Base-by-base conservation (phyloP, 2,888 invertebrate genomes). In the Pseudococcus longispinus region DNA sequence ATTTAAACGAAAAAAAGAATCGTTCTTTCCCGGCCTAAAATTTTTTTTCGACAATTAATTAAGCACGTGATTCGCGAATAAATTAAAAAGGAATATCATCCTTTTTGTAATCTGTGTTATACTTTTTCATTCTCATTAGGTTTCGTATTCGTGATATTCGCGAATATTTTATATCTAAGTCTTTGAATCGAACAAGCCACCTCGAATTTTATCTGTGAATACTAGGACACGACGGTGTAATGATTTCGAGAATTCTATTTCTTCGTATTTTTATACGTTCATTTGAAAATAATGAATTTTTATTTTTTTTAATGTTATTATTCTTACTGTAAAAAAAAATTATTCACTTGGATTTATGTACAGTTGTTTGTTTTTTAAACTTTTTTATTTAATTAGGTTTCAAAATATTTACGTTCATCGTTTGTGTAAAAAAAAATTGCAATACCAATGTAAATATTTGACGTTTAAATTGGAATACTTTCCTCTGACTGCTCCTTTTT, bases 401-500 rank as follows among this genome's bases (percentile, higher is more conserved):
- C 29, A 70, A 29, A 29, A 32, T 70, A 18, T 4, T 13, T 20
- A 60, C 60, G 60, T 60, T 29, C 70, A 29, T 18, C 15, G 70
- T 60, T 3, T 18, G 55, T 23, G 23, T 70, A 70, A 8, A 37
- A 37, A 8, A 37, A 37, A 70, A 70, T 32, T 70, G 26, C 29
- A 70, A 70, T 70, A 70, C 70, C 70, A 29, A 70, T 70, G 70
- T 70, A 70, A 70, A 70, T 60, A 60, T 1, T 29, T 70, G 9
- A 65, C 13, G 70, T 70, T 70, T 70, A 18, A 70, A 29, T 70
- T 70, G 42, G 77, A 80, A 80, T 80, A 80, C 20, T 80, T 80
- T 80, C 42, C 77, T 32, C 42, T 42, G 77, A 80, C 77, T 80
- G 77, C 77, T 80, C 77, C 42, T 80, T 80, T 80, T 80, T 80